phyloP scores from a whole-genome alignment of 2,797 vertebrate species.

The Acanthopagrus latus region DNA sequence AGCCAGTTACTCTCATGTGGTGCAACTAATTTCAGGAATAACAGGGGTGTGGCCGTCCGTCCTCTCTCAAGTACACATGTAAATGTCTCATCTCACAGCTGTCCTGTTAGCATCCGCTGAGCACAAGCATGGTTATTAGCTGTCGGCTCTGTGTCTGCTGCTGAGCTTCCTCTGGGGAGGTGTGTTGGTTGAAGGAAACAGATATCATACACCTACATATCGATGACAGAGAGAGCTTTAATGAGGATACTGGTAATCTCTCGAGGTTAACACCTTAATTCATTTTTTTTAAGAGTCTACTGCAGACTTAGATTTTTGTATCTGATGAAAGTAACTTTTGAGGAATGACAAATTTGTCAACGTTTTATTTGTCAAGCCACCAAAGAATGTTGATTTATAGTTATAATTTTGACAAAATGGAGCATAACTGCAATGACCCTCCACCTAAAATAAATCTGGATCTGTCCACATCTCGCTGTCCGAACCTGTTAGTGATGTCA shows the following conservation, averaged over 20 bases:
- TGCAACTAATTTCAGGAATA: constrained; percentile 15
- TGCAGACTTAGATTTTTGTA: neutral
- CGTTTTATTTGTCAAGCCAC: neutral
- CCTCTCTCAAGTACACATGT: constrained; percentile 18
- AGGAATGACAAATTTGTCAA: neutral
- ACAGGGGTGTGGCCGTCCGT: neutral
- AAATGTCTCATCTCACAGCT: constrained; percentile 40
- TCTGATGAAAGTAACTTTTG: constrained; percentile 5
- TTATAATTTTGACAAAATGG: neutral
- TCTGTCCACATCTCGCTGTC: neutral
- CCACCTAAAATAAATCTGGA: neutral
- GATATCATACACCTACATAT: constrained; percentile 31
- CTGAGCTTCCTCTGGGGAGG: constrained; percentile 11
- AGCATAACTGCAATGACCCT: neutral
- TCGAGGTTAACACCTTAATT: neutral
- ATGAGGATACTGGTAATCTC: constrained; percentile 17
- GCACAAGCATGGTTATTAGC: constrained; percentile 41
- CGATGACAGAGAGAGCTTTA: constrained; percentile 5
- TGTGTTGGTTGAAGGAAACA: constrained; percentile 21
- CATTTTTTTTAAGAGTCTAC: neutral
- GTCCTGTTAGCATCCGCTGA: constrained; percentile 29
- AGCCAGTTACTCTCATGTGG: constrained; percentile 21
- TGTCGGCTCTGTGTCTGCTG: constrained; percentile 26
- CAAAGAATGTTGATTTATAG: neutral
- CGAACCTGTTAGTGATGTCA: neutral